Base-by-base conservation (phyloP, 2,888 invertebrate species). In the Coelogynopora nodosa region DNA sequence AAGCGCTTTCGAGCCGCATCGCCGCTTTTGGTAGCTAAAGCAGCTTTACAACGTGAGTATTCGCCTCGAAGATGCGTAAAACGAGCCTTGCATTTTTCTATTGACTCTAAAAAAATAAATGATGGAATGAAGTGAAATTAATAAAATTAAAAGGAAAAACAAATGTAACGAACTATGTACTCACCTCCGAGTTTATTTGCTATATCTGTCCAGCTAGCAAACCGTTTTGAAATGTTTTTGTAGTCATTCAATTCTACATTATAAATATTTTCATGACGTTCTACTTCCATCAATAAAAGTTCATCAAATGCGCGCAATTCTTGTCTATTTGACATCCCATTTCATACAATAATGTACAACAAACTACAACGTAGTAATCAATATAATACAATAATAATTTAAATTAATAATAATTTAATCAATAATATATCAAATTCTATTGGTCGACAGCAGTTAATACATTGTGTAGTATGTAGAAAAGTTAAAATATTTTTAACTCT, bases 251-350 rank as follows among this genome's bases (percentile, higher is more conserved):
- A 74, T 74, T 74, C 74, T 2, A 26, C 27, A 74, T 74, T 74
- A 26, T 74, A 74, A 26, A 74, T 74, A 26, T 74, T 74, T 74
- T 74, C 74, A 74, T 74, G 74, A 74, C 74, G 74, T 74, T 74
- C 74, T 74, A 74, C 74, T 74, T 74, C 74, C 23, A 74, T 74
- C 74, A 74, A 74, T 74, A 74, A 26, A 74, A 74, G 74, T 74
- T 74, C 74, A 74, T 74, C 74, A 74, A 74, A 74, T 23, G 23
- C 74, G 23, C 74, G 23, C 74, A 74, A 74, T 74, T 74, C 27
- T 74, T 74, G 74, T 74, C 74, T 74, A 74, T 74, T 74, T 74
- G 74, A 74, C 74, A 74, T 74, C 23, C 23, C 23, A 74, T 13
- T 74, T 74, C 18, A 74, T n/a, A 23, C 74, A 74, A 74, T 74